Percentiles rank a stretch among this genome's conserved stretches.
These are phyloP conservation scores for Trinorchestia longiramus DNA, from an alignment of 1,140 invertebrate species.

Conservation along the genomic window DNA sequence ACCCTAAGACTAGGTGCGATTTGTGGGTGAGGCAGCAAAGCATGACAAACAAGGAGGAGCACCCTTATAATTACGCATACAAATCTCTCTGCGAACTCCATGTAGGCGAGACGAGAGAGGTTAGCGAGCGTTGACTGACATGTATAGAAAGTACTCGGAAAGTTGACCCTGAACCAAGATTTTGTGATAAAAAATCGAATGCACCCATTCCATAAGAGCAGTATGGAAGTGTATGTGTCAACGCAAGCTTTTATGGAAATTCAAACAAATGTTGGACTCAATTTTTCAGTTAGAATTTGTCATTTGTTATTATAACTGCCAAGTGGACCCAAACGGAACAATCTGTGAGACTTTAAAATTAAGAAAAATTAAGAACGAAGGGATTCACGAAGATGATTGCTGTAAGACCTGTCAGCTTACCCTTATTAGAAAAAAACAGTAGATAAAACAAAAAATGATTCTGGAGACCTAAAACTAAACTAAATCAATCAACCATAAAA, in stretches of 20 bases:
- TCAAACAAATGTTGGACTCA: neutral
- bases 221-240: neutral
- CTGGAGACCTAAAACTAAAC: no score
- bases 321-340: no score
- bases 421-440: no score
- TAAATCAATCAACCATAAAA: no score
- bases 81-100: neutral
- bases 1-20: neutral
- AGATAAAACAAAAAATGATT: no score
- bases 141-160: neutral
- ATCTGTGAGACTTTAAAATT: no score
- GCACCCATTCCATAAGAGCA: neutral
- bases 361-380: no score
- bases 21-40: neutral
- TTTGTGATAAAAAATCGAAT: neutral
- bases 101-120: neutral
- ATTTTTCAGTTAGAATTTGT: neutral
- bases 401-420: no score
- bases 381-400: no score
- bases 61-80: constrained; percentile 25
- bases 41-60: constrained; percentile 26
- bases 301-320: neutral
- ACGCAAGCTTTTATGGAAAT: neutral
- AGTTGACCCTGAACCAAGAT: neutral
- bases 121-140: neutral